Percentiles rank a stretch among this genome's conserved stretches.
These are phyloP conservation scores for Mormyrus iriodes DNA, from an alignment of 2,113 vertebrate genomes.

Conservation along the genomic window DNA sequence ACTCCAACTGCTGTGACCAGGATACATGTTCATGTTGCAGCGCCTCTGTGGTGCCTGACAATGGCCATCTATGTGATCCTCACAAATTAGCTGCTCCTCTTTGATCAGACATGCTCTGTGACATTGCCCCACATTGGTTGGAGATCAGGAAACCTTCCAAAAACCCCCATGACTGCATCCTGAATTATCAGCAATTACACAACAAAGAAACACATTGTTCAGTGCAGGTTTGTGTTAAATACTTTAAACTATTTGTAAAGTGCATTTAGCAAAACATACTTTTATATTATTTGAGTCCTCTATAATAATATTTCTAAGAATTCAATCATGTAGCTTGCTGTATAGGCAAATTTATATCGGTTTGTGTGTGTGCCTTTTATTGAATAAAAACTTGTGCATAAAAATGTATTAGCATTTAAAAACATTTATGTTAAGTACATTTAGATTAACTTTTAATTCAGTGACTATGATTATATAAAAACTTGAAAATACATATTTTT, in stretches of 20 bases:
- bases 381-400: background rate
- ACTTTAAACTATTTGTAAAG: background rate
- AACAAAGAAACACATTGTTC: background rate
- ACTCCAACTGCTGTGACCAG: constrained; percentile 80
- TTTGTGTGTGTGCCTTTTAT: background rate
- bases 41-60: constrained; percentile 72
- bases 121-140: constrained; percentile 41
- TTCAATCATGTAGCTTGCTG: background rate
- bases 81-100: constrained; percentile 39
- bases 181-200: background rate
- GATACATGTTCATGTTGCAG: constrained; percentile 77
- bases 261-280: background rate
- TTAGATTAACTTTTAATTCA: background rate
- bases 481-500: background rate
- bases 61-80: constrained; percentile 86
- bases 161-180: background rate
- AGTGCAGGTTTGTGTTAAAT: background rate
- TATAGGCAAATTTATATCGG: background rate
- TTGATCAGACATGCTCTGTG: constrained; percentile 24
- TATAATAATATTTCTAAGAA: background rate
- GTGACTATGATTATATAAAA: background rate
- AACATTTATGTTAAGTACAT: background rate
- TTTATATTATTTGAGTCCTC: background rate
- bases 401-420: background rate
- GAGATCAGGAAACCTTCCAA: constrained; percentile 19